Evolutionary conservation across 2,888 invertebrate genomes (phyloP).

Genomic region (Cordilura impudica): DNA sequence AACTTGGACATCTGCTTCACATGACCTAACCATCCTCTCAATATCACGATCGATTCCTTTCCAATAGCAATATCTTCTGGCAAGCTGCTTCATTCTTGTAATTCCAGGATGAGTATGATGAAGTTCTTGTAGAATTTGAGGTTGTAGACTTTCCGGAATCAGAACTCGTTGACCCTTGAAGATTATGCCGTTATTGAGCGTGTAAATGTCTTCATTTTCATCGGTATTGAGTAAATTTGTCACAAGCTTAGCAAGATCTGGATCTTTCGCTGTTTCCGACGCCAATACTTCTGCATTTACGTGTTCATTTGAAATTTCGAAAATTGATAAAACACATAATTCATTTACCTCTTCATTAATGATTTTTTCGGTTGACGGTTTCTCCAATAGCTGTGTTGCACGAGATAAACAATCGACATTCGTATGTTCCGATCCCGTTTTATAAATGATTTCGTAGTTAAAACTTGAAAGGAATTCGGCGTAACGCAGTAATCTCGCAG

Average conservation of each 20-base stretch:
- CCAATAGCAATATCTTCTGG: neutral
- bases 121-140: too few species aligned
- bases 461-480: constrained; percentile 38
- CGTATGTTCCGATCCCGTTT: constrained; percentile 15
- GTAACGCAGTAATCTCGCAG: too few species aligned
- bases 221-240: too few species aligned
- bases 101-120: too few species aligned
- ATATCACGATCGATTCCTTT: neutral
- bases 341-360: constrained; percentile 16
- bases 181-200: too few species aligned
- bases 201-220: too few species aligned
- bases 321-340: neutral
- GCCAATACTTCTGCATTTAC: constrained; percentile 2
- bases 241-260: constrained; percentile 4
- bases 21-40: neutral
- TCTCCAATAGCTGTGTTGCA: too few species aligned
- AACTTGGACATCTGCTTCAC: neutral
- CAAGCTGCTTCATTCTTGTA: too few species aligned
- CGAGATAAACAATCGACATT: too few species aligned
- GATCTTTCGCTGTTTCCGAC: neutral
- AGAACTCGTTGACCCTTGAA: too few species aligned
- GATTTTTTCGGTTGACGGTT: too few species aligned
- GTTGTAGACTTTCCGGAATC: too few species aligned
- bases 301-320: neutral
- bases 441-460: constrained; percentile 31